Percentiles rank a stretch among this genome's conserved stretches.
Conservation (phyloP, 2,888 invertebrate genomes). For the Eubasilissa splendida region DNA sequence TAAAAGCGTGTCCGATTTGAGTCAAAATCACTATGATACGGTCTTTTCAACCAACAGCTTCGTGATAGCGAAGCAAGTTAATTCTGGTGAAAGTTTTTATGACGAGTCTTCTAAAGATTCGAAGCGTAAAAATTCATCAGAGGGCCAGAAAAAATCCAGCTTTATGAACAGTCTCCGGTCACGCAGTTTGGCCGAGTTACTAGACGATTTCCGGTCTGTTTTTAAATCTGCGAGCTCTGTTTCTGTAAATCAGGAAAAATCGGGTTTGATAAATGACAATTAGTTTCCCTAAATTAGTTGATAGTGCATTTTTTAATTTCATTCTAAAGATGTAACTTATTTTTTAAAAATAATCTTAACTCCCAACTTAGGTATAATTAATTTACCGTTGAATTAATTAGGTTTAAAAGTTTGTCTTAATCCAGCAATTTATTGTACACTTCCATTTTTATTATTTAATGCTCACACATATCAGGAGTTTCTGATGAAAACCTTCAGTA, state of each 20-base stretch:
- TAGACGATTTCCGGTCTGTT: slow-evolving; percentile 60
- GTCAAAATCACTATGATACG: slow-evolving; percentile 71
- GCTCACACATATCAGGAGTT: slow-evolving; percentile 70
- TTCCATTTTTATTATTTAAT: slow-evolving; percentile 43
- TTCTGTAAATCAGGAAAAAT: slow-evolving; percentile 64
- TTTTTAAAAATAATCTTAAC: too few relatives aligned
- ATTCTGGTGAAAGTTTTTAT: slow-evolving; percentile 61
- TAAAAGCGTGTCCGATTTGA: slow-evolving; percentile 61
- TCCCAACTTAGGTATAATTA: neutral
- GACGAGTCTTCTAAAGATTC: slow-evolving; percentile 58
- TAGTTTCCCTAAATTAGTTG: slow-evolving; percentile 52
- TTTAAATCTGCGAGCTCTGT: slow-evolving; percentile 59
- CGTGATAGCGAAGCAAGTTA: slow-evolving; percentile 64
- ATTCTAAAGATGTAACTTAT: neutral
- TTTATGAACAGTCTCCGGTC: slow-evolving; percentile 66
- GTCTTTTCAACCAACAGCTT: slow-evolving; percentile 70
- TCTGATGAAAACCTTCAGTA: slow-evolving; percentile 77
- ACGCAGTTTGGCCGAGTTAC: slow-evolving; percentile 64
- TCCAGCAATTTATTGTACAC: slow-evolving; percentile 20
- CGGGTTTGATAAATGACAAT: slow-evolving; percentile 66
- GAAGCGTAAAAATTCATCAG: slow-evolving; percentile 59
- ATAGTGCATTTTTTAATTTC: slow-evolving; percentile 9
- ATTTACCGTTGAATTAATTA: slow-evolving; percentile 5
- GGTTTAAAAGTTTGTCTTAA: neutral
- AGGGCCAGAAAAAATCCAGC: slow-evolving; percentile 62